phyloP scores from a whole-genome alignment of 2,888 invertebrate species.

The Acanthopleura granulata region DNA sequence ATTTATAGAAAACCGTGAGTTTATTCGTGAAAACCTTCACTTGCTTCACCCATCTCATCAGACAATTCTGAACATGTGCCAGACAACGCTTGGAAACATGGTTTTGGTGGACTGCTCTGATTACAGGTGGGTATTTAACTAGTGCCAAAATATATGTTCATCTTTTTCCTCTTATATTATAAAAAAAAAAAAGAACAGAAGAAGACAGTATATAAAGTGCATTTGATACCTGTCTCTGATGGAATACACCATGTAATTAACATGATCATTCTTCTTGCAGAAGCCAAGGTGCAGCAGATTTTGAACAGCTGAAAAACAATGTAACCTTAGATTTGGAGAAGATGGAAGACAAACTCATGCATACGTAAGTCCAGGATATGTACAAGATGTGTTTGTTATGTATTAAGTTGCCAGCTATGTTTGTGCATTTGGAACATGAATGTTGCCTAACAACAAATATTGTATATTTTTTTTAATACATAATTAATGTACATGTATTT shows the following conservation, averaged over 20 bases:
- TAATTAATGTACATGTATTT: no score
- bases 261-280: conserved; percentile 33
- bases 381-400: background rate
- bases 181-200: no score
- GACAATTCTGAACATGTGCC: conserved; percentile 65
- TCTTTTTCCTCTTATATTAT: no score
- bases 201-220: no score
- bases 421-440: no score
- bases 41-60: conserved; percentile 68
- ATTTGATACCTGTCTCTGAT: no score
- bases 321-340: conserved; percentile 67
- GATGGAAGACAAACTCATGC: conserved; percentile 66
- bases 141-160: no score
- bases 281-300: conserved; percentile 65
- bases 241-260: no score
- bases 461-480: no score
- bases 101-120: conserved; percentile 63
- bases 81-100: conserved; percentile 62
- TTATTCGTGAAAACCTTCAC: conserved; percentile 61
- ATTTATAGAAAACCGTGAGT: conserved; percentile 52
- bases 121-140: conserved; percentile 47
- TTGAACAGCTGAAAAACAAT: conserved; percentile 67
- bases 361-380: conserved; percentile 42
- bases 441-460: no score
- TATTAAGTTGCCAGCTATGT: background rate